Evolutionary conservation across 2,113 vertebrate genomes (phyloP), one percentile per base, ranked within the genome.

Genomic region (Halichoerus grypus): DNA sequence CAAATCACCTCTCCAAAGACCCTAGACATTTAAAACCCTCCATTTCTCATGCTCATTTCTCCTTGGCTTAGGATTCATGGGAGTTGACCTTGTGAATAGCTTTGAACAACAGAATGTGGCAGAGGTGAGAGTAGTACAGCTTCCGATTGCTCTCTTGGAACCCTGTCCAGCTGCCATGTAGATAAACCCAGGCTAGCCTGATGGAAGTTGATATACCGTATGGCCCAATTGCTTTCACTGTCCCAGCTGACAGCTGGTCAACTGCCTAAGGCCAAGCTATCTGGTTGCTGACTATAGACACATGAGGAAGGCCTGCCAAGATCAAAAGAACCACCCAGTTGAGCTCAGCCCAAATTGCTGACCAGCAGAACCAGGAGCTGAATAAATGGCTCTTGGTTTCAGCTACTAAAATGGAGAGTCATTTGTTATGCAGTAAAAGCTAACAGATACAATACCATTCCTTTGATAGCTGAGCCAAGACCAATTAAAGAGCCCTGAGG

Each of bases 371-470:
- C 74, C n/a, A 42, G 1, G 10, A 92, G 22, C n/a, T 91, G 80
- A 72, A 59, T 51, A 83, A 88, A 79, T 4, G 3, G 46, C 4
- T 80, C 11, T 53, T 90, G n/a, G 67, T 71, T 81, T 86, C 89
- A 86, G 4, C 26, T 55, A 81, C 28, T 19, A 74, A 95, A 72
- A 80, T 9, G 1, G 69, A 81, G 59, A 22, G 28, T 88, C 36
- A 49, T 71, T 72, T 97, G 69, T 97, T 80, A 88, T 2, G 79
- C 14, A 93, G 89, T 55, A 57, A 91, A 94, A 92, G 49, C 39
- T 86, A 89, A 85, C 84, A n/a, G 39, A 96, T 61, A 46, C 19
- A 83, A 36, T n/a, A 33, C 3, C 1, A 71, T 22, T 87, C 67
- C 16, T 96, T 87, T 39, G 63, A 94, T n/a, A 74, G 24, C 9